These are phyloP conservation scores for Brachyptera putata DNA, from an alignment of 2,888 invertebrate species.

Conservation along the genomic window DNA sequence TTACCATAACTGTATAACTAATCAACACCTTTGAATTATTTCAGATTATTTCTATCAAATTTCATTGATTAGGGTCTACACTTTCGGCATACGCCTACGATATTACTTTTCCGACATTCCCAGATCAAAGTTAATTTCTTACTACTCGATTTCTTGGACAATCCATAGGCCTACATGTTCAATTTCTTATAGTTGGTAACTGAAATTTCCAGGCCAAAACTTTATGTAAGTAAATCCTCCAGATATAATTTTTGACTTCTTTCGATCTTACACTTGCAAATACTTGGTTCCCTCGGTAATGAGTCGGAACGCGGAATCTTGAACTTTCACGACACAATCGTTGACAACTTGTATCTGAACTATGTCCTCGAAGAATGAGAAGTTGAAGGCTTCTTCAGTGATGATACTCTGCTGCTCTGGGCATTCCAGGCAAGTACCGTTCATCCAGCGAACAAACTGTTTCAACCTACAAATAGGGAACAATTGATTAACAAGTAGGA, in stretches of 20 bases:
- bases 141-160: too few species aligned
- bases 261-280: constrained; percentile 41
- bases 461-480: constrained; percentile 59
- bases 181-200: not conserved
- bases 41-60: not conserved
- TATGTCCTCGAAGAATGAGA: constrained; percentile 78
- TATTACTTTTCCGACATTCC: too few species aligned
- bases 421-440: constrained; percentile 71
- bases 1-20: not conserved
- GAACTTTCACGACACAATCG: constrained; percentile 60
- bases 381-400: constrained; percentile 58
- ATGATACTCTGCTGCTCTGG: constrained; percentile 57
- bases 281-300: constrained; percentile 62
- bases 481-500: too few species aligned
- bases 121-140: not conserved
- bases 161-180: too few species aligned
- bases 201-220: too few species aligned
- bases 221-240: too few species aligned
- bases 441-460: constrained; percentile 80
- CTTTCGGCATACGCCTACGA: too few species aligned
- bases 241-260: too few species aligned
- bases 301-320: constrained; percentile 61
- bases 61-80: too few species aligned
- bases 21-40: not conserved
- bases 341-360: constrained; percentile 65